These are phyloP conservation scores for Plusia festucae DNA, from an alignment of 2,888 invertebrate species.

Conservation along the genomic window DNA sequence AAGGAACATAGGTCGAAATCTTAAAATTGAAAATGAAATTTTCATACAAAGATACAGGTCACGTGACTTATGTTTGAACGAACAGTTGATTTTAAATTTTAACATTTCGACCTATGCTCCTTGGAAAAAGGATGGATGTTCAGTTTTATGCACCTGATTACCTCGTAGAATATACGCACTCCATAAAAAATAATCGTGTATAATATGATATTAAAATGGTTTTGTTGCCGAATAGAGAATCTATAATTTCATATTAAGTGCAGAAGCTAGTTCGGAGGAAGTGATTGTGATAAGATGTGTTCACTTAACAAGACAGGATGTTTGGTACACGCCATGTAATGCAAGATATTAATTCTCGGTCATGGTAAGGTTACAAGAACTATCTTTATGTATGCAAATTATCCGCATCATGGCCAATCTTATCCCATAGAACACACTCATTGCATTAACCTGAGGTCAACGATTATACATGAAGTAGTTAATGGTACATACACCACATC, in stretches of 20 bases:
- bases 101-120: too few relatives aligned
- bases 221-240: background rate
- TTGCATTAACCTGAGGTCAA: background rate
- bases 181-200: too few relatives aligned
- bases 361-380: conserved; percentile 35
- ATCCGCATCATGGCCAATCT: background rate
- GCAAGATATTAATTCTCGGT: conserved; percentile 31
- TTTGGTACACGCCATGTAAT: conserved; percentile 18
- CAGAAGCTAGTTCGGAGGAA: conserved; percentile 19
- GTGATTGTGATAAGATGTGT: conserved; percentile 26
- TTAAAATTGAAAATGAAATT: too few relatives aligned
- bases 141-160: too few relatives aligned
- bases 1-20: too few relatives aligned
- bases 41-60: too few relatives aligned
- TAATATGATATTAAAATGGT: too few relatives aligned
- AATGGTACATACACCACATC: background rate
- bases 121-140: too few relatives aligned
- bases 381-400: conserved; percentile 14
- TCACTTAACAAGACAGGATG: conserved; percentile 29
- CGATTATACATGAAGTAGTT: background rate
- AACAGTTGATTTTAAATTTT: too few relatives aligned
- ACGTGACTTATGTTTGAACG: too few relatives aligned
- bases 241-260: background rate
- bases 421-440: background rate
- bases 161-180: too few relatives aligned